Conservation (phyloP, 2,888 invertebrate species). For the Craniophora ligustri region DNA sequence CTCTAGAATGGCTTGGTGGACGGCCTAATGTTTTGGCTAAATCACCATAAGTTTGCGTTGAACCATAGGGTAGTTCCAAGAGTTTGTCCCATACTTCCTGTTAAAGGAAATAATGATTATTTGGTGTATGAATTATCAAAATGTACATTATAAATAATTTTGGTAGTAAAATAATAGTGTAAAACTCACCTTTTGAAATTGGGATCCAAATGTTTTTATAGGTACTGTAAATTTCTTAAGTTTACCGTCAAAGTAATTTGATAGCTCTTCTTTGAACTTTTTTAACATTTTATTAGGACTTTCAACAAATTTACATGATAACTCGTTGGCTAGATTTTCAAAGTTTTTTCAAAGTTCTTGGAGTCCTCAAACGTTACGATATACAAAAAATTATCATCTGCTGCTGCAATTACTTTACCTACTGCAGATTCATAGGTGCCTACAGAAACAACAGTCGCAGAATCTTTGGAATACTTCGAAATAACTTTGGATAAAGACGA, state of each 20-base stretch:
- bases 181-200: constrained; percentile 78
- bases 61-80: constrained; percentile 73
- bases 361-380: constrained; percentile 74
- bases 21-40: constrained; percentile 75
- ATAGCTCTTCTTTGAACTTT: constrained; percentile 66
- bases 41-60: constrained; percentile 77
- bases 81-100: constrained; percentile 81
- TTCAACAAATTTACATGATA: constrained; percentile 64
- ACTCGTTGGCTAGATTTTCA: constrained; percentile 59
- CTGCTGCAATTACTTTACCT: constrained; percentile 71
- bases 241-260: constrained; percentile 71
- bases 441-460: constrained; percentile 48
- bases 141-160: neutral
- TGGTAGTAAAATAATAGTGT: neutral
- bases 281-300: constrained; percentile 66
- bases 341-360: constrained; percentile 71
- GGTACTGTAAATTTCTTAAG: constrained; percentile 74
- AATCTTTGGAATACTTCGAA: constrained; percentile 22
- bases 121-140: neutral
- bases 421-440: constrained; percentile 67
- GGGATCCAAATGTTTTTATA: constrained; percentile 76
- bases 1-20: constrained; percentile 74
- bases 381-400: constrained; percentile 73
- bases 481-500: constrained; percentile 20
- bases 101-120: constrained; percentile 19